Evolutionary conservation across 1,140 invertebrate species (phyloP).

Genomic region (Caerostris extrusa): DNA sequence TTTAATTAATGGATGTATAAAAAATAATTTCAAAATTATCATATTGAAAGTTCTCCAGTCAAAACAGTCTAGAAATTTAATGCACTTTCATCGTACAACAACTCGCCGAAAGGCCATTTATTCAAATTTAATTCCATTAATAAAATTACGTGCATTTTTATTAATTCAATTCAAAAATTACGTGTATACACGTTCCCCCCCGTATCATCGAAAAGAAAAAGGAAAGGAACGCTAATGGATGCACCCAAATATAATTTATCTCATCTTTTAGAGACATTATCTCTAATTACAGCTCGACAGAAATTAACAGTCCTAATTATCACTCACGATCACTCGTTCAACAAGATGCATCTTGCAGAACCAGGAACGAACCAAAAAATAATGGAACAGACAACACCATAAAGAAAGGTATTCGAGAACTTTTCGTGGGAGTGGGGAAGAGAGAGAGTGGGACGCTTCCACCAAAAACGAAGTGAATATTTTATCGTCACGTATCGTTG

Average conservation of each 20-base stretch:
- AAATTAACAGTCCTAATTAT: neutral
- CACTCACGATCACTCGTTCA: neutral
- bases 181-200: neutral
- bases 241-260: neutral
- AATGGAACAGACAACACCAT: too few relatives aligned
- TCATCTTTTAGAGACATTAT: neutral
- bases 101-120: too few relatives aligned
- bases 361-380: neutral
- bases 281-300: neutral
- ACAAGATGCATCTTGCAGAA: neutral
- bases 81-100: too few relatives aligned
- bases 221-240: neutral
- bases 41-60: too few relatives aligned
- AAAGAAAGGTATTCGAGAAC: too few relatives aligned
- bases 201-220: neutral
- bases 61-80: too few relatives aligned
- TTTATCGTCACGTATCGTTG: neutral
- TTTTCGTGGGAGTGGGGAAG: too few relatives aligned
- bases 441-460: neutral
- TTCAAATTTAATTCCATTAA: neutral
- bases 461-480: neutral
- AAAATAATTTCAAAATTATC: too few relatives aligned
- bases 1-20: too few relatives aligned
- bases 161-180: neutral
- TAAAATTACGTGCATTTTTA: too few relatives aligned